Evolutionary conservation across 2,888 invertebrate species (phyloP).

Genomic region (Lycaena phlaeas): DNA sequence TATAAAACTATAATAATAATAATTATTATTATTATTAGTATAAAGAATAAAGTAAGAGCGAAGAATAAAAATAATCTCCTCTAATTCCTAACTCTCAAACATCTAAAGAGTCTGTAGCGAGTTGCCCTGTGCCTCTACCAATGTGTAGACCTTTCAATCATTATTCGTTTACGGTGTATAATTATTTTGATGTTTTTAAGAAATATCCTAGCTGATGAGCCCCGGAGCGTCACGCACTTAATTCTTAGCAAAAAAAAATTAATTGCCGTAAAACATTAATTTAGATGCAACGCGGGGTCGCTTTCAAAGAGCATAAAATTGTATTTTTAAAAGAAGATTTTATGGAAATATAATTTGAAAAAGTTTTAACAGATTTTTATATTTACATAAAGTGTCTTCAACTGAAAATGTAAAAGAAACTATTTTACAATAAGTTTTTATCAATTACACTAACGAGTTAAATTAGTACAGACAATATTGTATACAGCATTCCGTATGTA

Average conservation of each 20-base stretch:
- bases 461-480: no score
- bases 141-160: slow-evolving; percentile 65
- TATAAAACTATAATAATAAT: no score
- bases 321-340: slow-evolving; percentile 1
- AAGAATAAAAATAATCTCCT: no score
- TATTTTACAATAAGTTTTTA: no score
- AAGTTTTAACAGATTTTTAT: neutral
- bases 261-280: slow-evolving; percentile 55
- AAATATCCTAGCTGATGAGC: slow-evolving; percentile 40
- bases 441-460: no score
- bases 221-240: slow-evolving; percentile 35
- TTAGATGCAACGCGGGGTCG: slow-evolving; percentile 23
- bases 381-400: no score
- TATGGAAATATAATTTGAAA: neutral
- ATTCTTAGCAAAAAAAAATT: slow-evolving; percentile 31
- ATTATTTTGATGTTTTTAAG: slow-evolving; percentile 60
- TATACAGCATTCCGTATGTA: no score
- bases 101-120: slow-evolving; percentile 12
- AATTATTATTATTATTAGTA: no score
- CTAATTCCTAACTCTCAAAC: no score
- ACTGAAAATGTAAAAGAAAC: no score
- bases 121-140: slow-evolving; percentile 30
- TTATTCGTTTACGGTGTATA: slow-evolving; percentile 55
- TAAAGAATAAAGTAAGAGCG: no score
- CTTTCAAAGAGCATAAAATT: slow-evolving; percentile 3